Evolutionary conservation across 2,888 invertebrate species (phyloP).

Genomic region (Athalia rosae): DNA sequence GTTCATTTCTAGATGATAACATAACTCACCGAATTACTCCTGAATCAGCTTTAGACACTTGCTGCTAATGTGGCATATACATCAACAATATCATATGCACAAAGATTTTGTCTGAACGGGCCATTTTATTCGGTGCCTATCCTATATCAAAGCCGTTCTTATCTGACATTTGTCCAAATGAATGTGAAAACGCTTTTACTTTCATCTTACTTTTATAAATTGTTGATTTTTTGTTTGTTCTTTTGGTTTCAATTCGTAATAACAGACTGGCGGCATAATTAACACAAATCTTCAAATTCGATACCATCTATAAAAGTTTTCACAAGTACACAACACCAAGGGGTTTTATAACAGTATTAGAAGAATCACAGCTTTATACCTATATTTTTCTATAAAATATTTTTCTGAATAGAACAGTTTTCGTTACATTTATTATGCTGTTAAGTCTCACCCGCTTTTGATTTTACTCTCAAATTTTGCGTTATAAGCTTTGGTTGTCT

Average conservation of each 20-base stretch:
- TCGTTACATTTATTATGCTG: background rate
- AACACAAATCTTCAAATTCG: background rate
- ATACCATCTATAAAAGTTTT: background rate
- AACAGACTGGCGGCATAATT: background rate
- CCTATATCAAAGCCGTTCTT: constrained; percentile 13
- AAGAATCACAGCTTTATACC: background rate
- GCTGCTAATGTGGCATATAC: background rate
- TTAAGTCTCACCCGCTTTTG: background rate
- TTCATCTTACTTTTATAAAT: background rate
- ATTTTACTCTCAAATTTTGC: background rate
- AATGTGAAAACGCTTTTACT: background rate
- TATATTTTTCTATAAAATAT: background rate
- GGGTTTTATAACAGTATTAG: constrained; percentile 24
- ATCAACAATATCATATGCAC: no score
- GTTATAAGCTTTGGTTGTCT: background rate
- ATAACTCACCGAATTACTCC: background rate
- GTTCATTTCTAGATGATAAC: background rate
- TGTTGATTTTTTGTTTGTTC: background rate
- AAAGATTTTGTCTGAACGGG: background rate
- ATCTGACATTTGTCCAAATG: constrained; percentile 21
- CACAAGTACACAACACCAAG: background rate
- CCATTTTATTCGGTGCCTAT: background rate
- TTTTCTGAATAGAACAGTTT: background rate
- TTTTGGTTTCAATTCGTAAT: background rate
- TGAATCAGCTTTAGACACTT: background rate